Base-by-base conservation (phyloP, 2,113 vertebrate genomes). In the Trogon melanurus region DNA sequence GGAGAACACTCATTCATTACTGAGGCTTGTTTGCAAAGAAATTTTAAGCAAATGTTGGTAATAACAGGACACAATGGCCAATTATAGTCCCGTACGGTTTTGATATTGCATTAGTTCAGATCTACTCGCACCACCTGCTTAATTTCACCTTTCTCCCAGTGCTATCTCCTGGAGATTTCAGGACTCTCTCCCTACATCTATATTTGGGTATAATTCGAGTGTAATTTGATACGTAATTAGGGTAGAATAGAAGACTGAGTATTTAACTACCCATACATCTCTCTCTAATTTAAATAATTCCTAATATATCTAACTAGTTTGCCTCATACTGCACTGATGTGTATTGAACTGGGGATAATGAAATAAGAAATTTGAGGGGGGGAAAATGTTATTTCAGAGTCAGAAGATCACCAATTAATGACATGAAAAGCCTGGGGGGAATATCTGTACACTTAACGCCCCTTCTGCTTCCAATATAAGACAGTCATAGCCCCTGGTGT, bases 201-300 rank as follows among this genome's bases (percentile, higher is more conserved):
- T 97, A 97, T 98, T 97, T 97, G 95, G 94, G 95, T 93, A 96
- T 98, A 97, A 98, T 97, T 97, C 97, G 97, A 97, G 93, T 51
- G 69, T 98, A 98, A 98, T 98, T 98, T 98, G 98, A 97, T 97
- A 96, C 11, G 4, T 97, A 97, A 98, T 98, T 97, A 97, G 97
- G 85, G 93, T 89, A 98, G 95, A 97, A 98, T 96, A 98, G 97
- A 97, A 97, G 97, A 95, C 95, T 86, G 34, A 27, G 61, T 97
- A 97, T 98, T 97, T 97, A 98, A 98, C 96, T 96, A 96, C 91
- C 96, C 97, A 98, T 98, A 97, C 75, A 97, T 98, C 96, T 97
- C 95, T 95, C 97, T 96, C 93, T 96, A 98, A 98, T 98, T 98
- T 98, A 98, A 98, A 98, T 98, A 98, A 98, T 98, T 98, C 96